These are phyloP conservation scores for Zoanthus sansibaricus DNA, from an alignment of 92 coral and sea anemone species.

Conservation along the genomic window DNA sequence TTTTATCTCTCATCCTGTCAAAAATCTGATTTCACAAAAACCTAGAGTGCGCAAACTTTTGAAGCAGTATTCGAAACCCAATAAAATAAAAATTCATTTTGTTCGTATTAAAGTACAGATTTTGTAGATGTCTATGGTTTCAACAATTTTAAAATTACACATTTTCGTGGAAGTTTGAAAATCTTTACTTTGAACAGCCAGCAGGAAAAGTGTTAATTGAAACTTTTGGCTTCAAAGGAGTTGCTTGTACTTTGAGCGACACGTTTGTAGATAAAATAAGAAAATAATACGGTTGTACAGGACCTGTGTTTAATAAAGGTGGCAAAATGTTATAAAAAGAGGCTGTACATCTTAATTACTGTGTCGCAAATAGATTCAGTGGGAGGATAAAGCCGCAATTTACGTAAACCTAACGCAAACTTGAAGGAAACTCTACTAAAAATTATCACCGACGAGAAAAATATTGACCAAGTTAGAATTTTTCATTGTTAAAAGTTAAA, in stretches of 20 bases:
- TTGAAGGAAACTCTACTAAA: not conserved
- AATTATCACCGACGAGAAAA: not conserved
- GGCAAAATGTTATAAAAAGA: conserved; percentile 27
- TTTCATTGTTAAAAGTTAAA: not conserved
- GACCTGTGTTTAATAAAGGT: conserved; percentile 12
- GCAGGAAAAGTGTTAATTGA: conserved; percentile 3
- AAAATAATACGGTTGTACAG: conserved; percentile 10
- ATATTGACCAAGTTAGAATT: not conserved
- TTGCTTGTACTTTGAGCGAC: conserved; percentile 19
- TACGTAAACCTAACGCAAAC: not conserved
- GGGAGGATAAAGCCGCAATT: conserved; percentile 8
- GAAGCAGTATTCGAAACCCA: too few species aligned
- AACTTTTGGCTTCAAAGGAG: conserved; percentile 6
- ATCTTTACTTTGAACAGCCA: too few species aligned
- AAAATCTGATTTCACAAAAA: too few species aligned
- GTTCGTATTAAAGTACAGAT: too few species aligned
- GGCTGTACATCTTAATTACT: conserved; percentile 36
- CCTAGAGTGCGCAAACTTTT: too few species aligned
- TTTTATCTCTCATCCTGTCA: not conserved
- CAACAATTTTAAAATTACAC: too few species aligned
- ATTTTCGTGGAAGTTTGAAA: too few species aligned
- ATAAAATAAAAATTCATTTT: too few species aligned
- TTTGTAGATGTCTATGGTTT: too few species aligned
- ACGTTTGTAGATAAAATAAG: conserved; percentile 32
- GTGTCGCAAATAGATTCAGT: conserved; percentile 17